Evolutionary conservation across 2,888 invertebrate species (phyloP).

Genomic region (Trachelus troglodyta): DNA sequence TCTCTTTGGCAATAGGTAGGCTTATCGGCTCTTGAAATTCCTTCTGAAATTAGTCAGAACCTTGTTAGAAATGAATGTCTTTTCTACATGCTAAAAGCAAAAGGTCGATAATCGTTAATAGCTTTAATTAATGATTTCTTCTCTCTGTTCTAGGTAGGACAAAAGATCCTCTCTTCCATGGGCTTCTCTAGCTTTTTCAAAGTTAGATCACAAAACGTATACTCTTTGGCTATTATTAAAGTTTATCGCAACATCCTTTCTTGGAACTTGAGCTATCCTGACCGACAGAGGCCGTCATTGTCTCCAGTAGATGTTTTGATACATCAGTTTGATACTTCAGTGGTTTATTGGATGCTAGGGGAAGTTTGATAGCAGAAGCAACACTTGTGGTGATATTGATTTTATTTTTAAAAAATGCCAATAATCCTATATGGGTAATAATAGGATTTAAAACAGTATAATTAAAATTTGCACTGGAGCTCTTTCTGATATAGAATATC

Average conservation of each 20-base stretch:
- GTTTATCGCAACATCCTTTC: background rate
- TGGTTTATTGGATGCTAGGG: background rate
- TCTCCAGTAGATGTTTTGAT: background rate
- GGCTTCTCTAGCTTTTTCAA: background rate
- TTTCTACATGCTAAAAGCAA: background rate
- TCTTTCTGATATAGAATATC: background rate
- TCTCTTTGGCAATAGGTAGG: background rate
- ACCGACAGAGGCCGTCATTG: background rate
- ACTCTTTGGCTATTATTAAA: background rate
- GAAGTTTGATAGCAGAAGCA: background rate
- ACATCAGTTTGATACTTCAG: background rate
- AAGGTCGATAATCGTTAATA: background rate
- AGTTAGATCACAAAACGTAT: background rate
- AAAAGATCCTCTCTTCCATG: background rate
- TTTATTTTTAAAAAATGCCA: background rate
- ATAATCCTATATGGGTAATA: background rate
- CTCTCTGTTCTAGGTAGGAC: background rate
- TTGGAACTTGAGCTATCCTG: background rate
- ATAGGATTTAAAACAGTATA: background rate
- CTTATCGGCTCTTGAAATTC: background rate
- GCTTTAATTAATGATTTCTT: background rate
- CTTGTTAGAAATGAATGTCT: background rate
- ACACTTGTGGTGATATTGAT: background rate
- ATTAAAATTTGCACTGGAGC: background rate
- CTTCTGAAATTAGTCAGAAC: background rate